phyloP scores from a whole-genome alignment of 2,113 vertebrate genomes.

The Toxostoma redivivum region DNA sequence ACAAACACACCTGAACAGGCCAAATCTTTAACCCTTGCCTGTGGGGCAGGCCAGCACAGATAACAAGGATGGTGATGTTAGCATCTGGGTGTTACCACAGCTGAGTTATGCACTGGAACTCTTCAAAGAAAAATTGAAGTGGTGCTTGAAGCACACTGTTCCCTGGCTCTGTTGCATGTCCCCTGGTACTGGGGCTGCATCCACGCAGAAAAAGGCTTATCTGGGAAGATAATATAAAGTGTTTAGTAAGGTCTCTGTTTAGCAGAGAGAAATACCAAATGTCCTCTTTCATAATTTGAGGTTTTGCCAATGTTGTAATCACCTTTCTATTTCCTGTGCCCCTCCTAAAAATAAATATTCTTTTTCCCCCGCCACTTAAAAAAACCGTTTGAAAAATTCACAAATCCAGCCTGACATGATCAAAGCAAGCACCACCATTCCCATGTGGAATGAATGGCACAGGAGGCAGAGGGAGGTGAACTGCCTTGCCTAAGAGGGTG shows the following conservation, averaged over 20 bases:
- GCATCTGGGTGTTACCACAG: not conserved
- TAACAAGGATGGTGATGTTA: not conserved
- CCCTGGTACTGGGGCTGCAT: not conserved
- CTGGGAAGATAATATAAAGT: not conserved
- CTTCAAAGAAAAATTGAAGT: not conserved
- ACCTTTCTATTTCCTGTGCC: not conserved
- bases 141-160: not conserved
- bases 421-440: not conserved
- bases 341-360: not conserved
- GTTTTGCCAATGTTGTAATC: conserved; percentile 31
- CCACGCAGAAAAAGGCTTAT: not conserved
- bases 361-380: not conserved
- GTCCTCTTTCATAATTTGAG: conserved; percentile 30
- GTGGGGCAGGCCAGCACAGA: not conserved
- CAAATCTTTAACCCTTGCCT: not conserved
- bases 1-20: not conserved
- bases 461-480: not conserved
- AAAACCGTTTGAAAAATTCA: not conserved
- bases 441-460: not conserved
- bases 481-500: not conserved
- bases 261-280: conserved; percentile 16
- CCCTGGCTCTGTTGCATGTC: not conserved
- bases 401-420: not conserved
- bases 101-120: not conserved
- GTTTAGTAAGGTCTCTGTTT: not conserved